Percentiles rank a stretch among this genome's conserved stretches.
Conservation (phyloP, 2,797 vertebrate genomes). For the Melanogrammus aeglefinus region DNA sequence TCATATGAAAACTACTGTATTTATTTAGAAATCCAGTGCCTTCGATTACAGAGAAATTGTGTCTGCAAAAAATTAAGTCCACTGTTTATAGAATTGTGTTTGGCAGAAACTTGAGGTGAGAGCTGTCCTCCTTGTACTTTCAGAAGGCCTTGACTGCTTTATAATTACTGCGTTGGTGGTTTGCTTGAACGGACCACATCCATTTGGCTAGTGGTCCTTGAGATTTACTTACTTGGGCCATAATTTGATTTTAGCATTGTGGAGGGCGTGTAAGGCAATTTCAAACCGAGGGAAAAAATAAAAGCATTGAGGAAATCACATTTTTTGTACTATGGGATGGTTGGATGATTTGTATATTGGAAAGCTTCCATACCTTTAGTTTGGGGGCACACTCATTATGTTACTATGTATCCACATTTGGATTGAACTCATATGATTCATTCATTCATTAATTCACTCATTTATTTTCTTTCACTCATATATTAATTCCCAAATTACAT, state of each 20-base stretch:
- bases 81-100: slow-evolving; percentile 77
- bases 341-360: too few species aligned
- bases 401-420: too few species aligned
- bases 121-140: slow-evolving; percentile 76
- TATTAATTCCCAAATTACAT: too few species aligned
- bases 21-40: slow-evolving; percentile 49
- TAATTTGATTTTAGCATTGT: slow-evolving; percentile 80
- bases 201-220: slow-evolving; percentile 83
- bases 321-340: too few species aligned
- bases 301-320: slow-evolving; percentile 77
- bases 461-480: too few species aligned
- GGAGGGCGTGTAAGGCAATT: slow-evolving; percentile 72
- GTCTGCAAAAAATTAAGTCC: slow-evolving; percentile 84
- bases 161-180: slow-evolving; percentile 82
- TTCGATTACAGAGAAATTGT: slow-evolving; percentile 74
- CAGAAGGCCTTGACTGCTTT: slow-evolving; percentile 85
- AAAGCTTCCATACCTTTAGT: too few species aligned
- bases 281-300: slow-evolving; percentile 41
- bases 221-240: slow-evolving; percentile 63
- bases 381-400: too few species aligned
- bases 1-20: too few species aligned
- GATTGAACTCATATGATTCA: too few species aligned
- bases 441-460: too few species aligned
- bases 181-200: slow-evolving; percentile 92
- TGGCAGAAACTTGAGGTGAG: slow-evolving; percentile 85